Evolutionary conservation across 2,113 vertebrate species (phyloP).

Genomic region (Noturus placidus): DNA sequence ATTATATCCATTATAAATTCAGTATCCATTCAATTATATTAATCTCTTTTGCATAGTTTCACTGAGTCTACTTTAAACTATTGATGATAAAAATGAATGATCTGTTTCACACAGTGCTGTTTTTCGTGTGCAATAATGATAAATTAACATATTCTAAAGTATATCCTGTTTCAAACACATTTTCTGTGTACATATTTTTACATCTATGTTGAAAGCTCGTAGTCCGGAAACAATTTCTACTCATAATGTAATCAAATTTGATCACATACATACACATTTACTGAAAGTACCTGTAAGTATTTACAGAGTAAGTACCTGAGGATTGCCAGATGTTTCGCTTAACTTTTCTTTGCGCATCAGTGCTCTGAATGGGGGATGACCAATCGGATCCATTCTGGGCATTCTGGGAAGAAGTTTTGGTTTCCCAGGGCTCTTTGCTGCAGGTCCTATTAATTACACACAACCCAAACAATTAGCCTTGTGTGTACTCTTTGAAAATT

Average conservation of each 20-base stretch:
- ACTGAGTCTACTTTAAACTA: too few relatives aligned
- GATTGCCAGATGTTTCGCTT: neutral
- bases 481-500: neutral
- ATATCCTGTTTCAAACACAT: too few relatives aligned
- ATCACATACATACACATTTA: neutral
- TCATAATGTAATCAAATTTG: neutral
- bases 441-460: neutral
- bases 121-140: too few relatives aligned
- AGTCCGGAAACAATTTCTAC: neutral
- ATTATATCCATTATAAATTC: too few relatives aligned
- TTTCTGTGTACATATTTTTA: too few relatives aligned
- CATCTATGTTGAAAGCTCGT: too few relatives aligned
- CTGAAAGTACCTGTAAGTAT: too few relatives aligned
- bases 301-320: neutral
- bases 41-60: too few relatives aligned
- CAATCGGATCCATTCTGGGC: neutral
- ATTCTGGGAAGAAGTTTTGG: neutral
- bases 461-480: neutral
- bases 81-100: too few relatives aligned
- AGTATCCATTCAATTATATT: too few relatives aligned
- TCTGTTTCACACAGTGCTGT: too few relatives aligned
- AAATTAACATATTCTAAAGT: too few relatives aligned
- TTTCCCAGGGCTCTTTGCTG: neutral
- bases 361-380: neutral
- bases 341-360: neutral